Conservation (phyloP, 2,888 invertebrate species). For the Yponomeuta cagnagella region DNA sequence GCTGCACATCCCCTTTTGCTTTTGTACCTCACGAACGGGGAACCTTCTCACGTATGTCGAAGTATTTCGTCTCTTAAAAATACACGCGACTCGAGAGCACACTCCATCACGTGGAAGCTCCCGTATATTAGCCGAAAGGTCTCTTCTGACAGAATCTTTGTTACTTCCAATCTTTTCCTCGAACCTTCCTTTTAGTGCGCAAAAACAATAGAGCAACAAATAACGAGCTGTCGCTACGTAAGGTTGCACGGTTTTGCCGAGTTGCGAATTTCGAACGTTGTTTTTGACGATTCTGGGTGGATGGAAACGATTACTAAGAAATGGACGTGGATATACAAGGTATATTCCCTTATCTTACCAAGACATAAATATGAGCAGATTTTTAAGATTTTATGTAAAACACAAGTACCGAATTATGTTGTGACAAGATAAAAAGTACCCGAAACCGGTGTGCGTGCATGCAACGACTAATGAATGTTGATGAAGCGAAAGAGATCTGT, state of each 20-base stretch:
- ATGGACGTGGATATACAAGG: background rate
- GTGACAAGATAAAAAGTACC: too few species aligned
- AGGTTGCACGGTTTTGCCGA: background rate
- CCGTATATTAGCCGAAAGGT: conserved; percentile 14
- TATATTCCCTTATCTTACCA: too few species aligned
- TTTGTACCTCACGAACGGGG: conserved; percentile 36
- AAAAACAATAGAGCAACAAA: conserved; percentile 6
- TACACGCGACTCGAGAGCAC: conserved; percentile 33
- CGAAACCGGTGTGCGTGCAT: too few species aligned
- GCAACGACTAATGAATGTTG: too few species aligned
- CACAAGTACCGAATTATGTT: too few species aligned
- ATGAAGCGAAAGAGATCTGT: too few species aligned
- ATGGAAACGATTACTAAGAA: background rate
- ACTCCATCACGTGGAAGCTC: conserved; percentile 8
- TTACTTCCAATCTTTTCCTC: conserved; percentile 11
- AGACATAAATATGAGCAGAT: too few species aligned
- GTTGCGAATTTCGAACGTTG: background rate
- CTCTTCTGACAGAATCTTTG: conserved; percentile 11
- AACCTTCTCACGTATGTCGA: conserved; percentile 56
- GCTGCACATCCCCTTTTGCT: conserved; percentile 43
- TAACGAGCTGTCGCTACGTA: background rate
- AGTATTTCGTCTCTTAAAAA: conserved; percentile 52
- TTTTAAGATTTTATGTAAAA: too few species aligned
- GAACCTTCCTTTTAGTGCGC: background rate
- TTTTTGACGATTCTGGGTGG: background rate